Base-by-base conservation (phyloP, 2,888 invertebrate genomes). In the Selenia dentaria region DNA sequence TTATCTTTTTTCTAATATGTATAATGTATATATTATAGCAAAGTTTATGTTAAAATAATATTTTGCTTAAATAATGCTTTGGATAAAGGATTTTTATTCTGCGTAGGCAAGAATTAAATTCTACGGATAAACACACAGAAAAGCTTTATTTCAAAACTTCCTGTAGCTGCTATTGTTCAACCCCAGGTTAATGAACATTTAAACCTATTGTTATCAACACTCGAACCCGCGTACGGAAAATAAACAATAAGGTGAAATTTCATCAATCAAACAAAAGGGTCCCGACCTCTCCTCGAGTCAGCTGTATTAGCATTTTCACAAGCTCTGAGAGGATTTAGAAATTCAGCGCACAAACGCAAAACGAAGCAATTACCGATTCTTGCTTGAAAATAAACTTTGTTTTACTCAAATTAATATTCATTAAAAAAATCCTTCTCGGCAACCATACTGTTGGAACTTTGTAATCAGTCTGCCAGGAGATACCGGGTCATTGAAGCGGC, bases 321-420 rank as follows among this genome's bases (percentile, higher is more conserved):
- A 70, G 71, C 68, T 74, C 67, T 55, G 58, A 59, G 57, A 58
- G 72, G 74, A 78, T 79, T 79, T 75, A 69, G 71, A 73, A 72
- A 72, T 79, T 73, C 59, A 68, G 59, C 72, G 63, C 62, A 31
- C 33, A 65, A 79, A 75, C 75, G 76, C 72, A 79, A 83, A 83
- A 78, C 74, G 77, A 74, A 78, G 79, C 81, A 83, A 84, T 87
- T 85, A 83, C 82, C 74, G 74, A 83, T 83, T 79, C 79, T 69
- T 74, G 74, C 72, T 69, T 25, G 69, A 78, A 71, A 78, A 70
- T 72, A 83, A 88, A 87, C 79, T 89, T 89, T 89, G 83, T 85
- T 84, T 82, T 79, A 81, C 81, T 83, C 74, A 81, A 84, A 88
- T 89, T 89, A 89, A 89, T 89, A 88, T 89, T 87, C 90, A 89